Percentiles rank a stretch among this genome's conserved stretches.
phyloP scores from a whole-genome alignment of 2,113 vertebrate species.

The Eudyptes chrysolophus region DNA sequence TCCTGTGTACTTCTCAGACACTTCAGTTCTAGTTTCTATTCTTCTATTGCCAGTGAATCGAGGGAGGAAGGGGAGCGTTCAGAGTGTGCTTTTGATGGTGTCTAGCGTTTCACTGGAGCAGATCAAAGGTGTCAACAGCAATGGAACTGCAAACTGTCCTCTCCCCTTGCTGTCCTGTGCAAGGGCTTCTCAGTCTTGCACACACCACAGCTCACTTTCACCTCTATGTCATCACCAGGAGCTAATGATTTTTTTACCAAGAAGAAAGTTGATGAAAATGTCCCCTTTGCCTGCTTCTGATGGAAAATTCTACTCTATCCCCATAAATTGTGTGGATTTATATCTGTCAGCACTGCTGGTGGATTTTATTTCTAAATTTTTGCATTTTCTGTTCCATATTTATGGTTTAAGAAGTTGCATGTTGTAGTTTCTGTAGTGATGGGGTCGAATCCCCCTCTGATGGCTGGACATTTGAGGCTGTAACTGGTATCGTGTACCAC shows the following conservation, averaged over 20 bases:
- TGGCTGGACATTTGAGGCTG: background rate
- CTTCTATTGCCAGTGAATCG: background rate
- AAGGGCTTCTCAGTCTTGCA: too few species aligned
- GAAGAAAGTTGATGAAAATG: background rate
- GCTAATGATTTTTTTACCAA: too few species aligned
- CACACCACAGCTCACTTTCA: background rate
- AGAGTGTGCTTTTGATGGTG: background rate
- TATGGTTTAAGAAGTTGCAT: background rate
- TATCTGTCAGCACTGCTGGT: background rate
- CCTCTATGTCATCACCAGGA: background rate
- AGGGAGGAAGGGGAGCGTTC: background rate
- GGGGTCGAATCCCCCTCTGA: too few species aligned
- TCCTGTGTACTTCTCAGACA: rapidly evolving
- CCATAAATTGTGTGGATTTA: background rate
- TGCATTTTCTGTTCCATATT: background rate
- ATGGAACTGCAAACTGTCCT: background rate
- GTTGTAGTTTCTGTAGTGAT: too few species aligned
- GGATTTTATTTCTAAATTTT: background rate
- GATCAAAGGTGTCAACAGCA: background rate
- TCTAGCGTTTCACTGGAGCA: background rate
- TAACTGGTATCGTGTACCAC: rapidly evolving
- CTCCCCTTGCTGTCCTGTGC: background rate
- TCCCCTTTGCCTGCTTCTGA: background rate
- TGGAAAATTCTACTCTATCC: background rate
- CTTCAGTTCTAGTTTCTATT: background rate